phyloP scores from a whole-genome alignment of 1,140 invertebrate species.

The Tetramorium alpestre region DNA sequence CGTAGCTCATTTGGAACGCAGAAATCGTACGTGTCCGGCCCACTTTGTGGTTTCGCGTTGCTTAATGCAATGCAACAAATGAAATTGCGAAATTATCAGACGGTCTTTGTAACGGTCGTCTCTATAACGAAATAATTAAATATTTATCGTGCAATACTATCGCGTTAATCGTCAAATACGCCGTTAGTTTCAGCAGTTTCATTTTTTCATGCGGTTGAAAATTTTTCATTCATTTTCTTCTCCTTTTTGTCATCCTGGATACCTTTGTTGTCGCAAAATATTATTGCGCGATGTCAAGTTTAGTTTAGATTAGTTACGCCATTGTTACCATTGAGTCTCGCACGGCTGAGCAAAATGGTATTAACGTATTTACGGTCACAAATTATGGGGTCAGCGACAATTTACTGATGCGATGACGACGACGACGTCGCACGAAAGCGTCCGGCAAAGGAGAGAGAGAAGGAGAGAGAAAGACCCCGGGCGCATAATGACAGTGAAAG shows the following conservation, averaged over 20 bases:
- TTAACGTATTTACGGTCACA: constrained; percentile 2
- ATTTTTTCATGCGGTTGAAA: neutral
- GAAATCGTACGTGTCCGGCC: constrained; percentile 5
- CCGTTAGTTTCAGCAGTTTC: neutral
- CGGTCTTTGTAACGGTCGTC: neutral
- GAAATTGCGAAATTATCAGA: constrained; percentile 38
- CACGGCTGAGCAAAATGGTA: neutral
- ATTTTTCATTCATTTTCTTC: neutral
- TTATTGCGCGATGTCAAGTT: neutral
- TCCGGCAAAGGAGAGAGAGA: constrained; percentile 27
- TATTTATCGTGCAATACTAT: neutral
- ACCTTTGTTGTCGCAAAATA: neutral
- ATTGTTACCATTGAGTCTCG: neutral
- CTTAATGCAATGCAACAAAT: constrained; percentile 6
- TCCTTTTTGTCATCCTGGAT: too few species aligned
- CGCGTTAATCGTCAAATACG: neutral
- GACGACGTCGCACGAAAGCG: constrained; percentile 71
- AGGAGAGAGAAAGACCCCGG: constrained; percentile 31
- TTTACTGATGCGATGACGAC: constrained; percentile 44
- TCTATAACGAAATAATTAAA: neutral
- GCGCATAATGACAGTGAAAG: constrained; percentile 78
- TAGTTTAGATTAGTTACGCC: constrained; percentile 33
- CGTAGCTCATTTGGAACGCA: neutral
- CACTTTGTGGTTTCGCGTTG: constrained; percentile 3
- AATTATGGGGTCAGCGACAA: constrained; percentile 51